A percentile compares a stretch with the other conserved stretches of the same genome.
Conservation (phyloP, 2,888 invertebrate genomes). For the Patella pellucida region DNA sequence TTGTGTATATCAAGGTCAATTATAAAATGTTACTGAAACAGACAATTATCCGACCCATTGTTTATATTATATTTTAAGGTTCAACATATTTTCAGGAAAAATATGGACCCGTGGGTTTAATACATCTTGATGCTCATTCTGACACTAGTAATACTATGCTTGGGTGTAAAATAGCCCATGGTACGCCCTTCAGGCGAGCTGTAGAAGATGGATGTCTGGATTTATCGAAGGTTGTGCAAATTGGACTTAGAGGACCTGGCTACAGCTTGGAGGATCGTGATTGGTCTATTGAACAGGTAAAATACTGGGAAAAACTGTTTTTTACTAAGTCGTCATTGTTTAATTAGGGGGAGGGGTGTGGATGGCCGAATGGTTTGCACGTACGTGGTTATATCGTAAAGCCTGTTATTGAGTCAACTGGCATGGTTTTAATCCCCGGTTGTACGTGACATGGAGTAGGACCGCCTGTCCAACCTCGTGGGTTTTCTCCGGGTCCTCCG, state of each 20-base stretch:
- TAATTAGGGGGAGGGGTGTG: too few relatives aligned
- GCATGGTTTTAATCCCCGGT: too few relatives aligned
- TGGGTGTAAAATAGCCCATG: slow-evolving; percentile 67
- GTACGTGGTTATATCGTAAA: too few relatives aligned
- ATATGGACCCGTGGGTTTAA: slow-evolving; percentile 68
- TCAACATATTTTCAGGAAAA: slow-evolving; percentile 54
- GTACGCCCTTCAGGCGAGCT: slow-evolving; percentile 69
- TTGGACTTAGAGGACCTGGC: slow-evolving; percentile 67
- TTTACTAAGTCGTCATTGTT: neutral
- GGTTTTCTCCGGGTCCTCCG: too few relatives aligned
- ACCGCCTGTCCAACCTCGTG: too few relatives aligned
- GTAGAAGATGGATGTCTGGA: slow-evolving; percentile 69
- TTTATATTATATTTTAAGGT: neutral
- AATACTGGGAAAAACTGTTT: neutral
- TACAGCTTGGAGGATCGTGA: slow-evolving; percentile 55
- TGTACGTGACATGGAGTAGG: too few relatives aligned
- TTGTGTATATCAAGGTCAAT: too few relatives aligned
- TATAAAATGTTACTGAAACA: too few relatives aligned
- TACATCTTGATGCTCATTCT: slow-evolving; percentile 70
- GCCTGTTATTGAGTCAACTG: too few relatives aligned
- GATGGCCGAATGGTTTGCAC: too few relatives aligned
- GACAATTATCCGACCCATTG: too few relatives aligned
- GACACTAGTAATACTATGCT: slow-evolving; percentile 66
- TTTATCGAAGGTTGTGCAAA: slow-evolving; percentile 64
- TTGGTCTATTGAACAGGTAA: slow-evolving; percentile 62